Percentiles rank a stretch among this genome's conserved stretches.
phyloP scores from a whole-genome alignment of 2,113 vertebrate genomes.

The Glaucidium brasilianum region DNA sequence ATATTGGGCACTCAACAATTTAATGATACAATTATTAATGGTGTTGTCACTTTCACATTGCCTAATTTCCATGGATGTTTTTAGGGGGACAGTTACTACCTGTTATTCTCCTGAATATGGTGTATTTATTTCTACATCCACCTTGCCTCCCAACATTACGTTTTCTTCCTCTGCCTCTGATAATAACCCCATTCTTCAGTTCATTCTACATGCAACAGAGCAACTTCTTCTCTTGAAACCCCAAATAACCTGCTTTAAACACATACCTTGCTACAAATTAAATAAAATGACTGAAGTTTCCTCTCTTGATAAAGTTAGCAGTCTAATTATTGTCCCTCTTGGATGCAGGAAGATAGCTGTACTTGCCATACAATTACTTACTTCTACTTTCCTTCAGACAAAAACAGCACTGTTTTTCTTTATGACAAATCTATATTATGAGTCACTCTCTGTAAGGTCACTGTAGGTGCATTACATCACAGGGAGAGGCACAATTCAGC shows the following conservation, averaged over 20 bases:
- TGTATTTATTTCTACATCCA: neutral
- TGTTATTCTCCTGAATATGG: neutral
- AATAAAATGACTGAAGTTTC: neutral
- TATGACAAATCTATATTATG: conserved; percentile 37
- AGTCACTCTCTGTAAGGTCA: conserved; percentile 44
- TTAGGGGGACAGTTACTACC: neutral
- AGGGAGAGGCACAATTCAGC: conserved; percentile 26
- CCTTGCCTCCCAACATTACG: neutral
- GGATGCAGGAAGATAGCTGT: neutral
- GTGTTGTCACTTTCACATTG: neutral
- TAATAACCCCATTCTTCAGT: neutral
- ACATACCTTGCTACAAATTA: neutral
- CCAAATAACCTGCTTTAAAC: neutral
- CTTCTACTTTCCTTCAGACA: conserved; percentile 18
- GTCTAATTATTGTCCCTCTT: neutral
- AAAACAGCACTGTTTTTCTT: conserved; percentile 23
- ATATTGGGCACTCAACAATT: neutral
- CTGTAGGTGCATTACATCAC: conserved; percentile 43
- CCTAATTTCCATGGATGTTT: neutral
- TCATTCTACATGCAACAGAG: neutral
- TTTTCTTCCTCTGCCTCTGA: neutral
- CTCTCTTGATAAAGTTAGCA: neutral
- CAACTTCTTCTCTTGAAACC: neutral
- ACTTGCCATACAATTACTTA: neutral
- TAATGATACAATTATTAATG: neutral